A percentile compares a stretch with the other conserved stretches of the same genome.
These are phyloP conservation scores for Chamaea fasciata DNA, from an alignment of 2,113 vertebrate genomes.

Conservation along the genomic window DNA sequence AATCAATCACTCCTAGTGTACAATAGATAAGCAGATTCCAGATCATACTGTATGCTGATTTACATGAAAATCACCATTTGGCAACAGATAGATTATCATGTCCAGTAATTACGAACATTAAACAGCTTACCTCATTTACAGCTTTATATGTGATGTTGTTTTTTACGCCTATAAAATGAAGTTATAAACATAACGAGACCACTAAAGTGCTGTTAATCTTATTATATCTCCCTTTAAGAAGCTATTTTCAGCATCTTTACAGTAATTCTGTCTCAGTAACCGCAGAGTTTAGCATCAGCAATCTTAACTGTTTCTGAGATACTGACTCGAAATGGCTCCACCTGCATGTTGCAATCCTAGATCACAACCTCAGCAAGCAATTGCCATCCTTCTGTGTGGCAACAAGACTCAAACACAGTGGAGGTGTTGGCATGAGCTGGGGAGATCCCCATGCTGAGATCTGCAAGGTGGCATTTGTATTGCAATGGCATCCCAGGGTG, in stretches of 20 bases:
- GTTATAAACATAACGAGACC: constrained; percentile 34
- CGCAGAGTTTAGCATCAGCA: not conserved
- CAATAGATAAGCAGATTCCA: not conserved
- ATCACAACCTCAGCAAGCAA: not conserved
- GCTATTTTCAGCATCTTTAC: constrained; percentile 1
- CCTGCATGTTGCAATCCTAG: not conserved
- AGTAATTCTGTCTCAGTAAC: not conserved
- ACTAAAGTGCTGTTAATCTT: constrained; percentile 9
- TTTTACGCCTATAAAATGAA: constrained; percentile 51
- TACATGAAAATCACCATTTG: constrained; percentile 26
- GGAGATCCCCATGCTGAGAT: not conserved
- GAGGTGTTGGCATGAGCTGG: not conserved
- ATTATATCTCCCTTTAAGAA: not conserved
- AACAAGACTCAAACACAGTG: not conserved
- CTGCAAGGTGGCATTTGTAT: not conserved
- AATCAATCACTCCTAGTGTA: not conserved
- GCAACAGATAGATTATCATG: constrained; percentile 16
- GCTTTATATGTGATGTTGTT: constrained; percentile 33
- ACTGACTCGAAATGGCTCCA: not conserved
- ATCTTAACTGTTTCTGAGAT: not conserved
- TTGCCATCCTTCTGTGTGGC: not conserved
- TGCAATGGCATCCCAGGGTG: not conserved
- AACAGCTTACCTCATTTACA: constrained; percentile 48
- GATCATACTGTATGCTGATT: not conserved
- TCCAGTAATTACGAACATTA: constrained; percentile 43